These are phyloP conservation scores for Tetranychus piercei DNA, from an alignment of 2,888 invertebrate species.

Conservation along the genomic window DNA sequence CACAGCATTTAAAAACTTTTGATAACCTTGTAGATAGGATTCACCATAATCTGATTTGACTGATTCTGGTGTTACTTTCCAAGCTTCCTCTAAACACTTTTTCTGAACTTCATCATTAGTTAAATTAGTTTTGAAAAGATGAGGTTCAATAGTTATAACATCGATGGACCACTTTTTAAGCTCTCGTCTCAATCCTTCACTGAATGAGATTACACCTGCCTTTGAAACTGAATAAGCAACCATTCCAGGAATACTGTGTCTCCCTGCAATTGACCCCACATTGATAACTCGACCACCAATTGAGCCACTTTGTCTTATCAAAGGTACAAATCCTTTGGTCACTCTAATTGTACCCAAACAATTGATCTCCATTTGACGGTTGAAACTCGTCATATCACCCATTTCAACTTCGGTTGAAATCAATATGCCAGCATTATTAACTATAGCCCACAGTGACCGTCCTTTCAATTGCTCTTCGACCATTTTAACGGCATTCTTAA, in stretches of 20 bases:
- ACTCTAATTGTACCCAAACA: conserved; percentile 31
- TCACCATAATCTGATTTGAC: conserved; percentile 30
- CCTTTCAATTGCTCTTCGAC: conserved; percentile 17
- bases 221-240: conserved; percentile 31
- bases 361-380: conserved; percentile 30
- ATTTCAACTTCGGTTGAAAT: conserved; percentile 36
- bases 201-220: conserved; percentile 30
- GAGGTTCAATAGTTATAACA: conserved; percentile 30
- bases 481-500: conserved; percentile 18
- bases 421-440: conserved; percentile 39
- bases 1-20: conserved; percentile 24
- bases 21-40: conserved; percentile 30
- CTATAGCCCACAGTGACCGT: conserved; percentile 36
- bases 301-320: conserved; percentile 27
- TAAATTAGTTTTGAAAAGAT: conserved; percentile 29
- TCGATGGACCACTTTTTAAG: conserved; percentile 31
- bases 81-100: conserved; percentile 28
- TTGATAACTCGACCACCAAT: conserved; percentile 29
- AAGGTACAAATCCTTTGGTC: conserved; percentile 31
- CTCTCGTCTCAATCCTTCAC: conserved; percentile 31
- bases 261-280: conserved; percentile 30
- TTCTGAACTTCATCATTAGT: conserved; percentile 10
- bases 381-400: conserved; percentile 34
- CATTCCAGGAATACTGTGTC: conserved; percentile 22
- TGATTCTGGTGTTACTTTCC: conserved; percentile 29